Evolutionary conservation across 1,140 invertebrate genomes (phyloP).

Genomic region (Paraescarpia echinospica): DNA sequence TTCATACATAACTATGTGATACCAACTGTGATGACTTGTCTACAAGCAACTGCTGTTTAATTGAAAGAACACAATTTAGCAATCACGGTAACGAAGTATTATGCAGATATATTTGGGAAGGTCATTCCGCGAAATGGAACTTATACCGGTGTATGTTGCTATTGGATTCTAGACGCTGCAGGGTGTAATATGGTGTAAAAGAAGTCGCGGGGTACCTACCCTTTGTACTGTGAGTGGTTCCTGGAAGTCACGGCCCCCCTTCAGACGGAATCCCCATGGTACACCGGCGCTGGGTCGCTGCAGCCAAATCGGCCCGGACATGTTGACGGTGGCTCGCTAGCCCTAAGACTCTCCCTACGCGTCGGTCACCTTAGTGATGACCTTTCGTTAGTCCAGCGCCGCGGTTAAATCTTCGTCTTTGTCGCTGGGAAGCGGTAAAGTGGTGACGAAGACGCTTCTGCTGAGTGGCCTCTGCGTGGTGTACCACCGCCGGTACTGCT

Average conservation of each 20-base stretch:
- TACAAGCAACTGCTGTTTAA: background rate
- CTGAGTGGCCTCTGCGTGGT: background rate
- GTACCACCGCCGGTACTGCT: background rate
- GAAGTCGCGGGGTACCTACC: conserved; percentile 64
- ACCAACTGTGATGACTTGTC: background rate
- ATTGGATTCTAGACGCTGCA: background rate
- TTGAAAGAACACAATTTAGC: background rate
- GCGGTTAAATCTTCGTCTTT: background rate
- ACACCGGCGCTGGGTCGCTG: conserved; percentile 52
- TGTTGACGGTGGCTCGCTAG: conserved; percentile 6
- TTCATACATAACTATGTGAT: background rate
- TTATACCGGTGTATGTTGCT: background rate
- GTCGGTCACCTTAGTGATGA: background rate
- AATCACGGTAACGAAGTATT: background rate
- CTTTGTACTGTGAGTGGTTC: conserved; percentile 86
- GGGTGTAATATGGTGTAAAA: background rate
- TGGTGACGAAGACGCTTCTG: background rate
- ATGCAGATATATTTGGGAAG: background rate
- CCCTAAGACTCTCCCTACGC: background rate
- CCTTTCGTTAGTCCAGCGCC: background rate
- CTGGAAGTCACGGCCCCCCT: conserved; percentile 84
- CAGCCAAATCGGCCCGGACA: conserved; percentile 31
- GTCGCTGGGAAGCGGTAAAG: background rate
- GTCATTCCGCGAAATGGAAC: background rate
- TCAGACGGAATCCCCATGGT: conserved; percentile 88